Conservation (phyloP, 2,888 invertebrate genomes). For the Xanthia icteritia region DNA sequence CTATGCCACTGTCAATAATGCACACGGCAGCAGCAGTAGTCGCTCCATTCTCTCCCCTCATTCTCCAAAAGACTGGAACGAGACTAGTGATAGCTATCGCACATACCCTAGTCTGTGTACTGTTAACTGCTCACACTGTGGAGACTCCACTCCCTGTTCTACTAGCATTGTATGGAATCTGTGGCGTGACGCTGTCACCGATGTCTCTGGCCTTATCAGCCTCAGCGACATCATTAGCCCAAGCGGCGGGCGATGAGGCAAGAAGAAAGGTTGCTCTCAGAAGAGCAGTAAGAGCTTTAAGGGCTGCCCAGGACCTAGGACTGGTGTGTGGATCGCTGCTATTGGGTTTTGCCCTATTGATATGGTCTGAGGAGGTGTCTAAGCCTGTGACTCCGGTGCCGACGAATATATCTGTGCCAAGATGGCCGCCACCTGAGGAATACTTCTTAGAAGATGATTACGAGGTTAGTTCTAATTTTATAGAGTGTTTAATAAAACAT, state of each 20-base stretch:
- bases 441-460: constrained; percentile 90
- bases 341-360: constrained; percentile 87
- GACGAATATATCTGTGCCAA: constrained; percentile 81
- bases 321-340: constrained; percentile 84
- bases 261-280: constrained; percentile 83
- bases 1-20: constrained; percentile 91
- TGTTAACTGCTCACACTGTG: constrained; percentile 91
- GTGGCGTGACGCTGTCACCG: constrained; percentile 91
- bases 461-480: constrained; percentile 81
- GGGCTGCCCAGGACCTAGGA: constrained; percentile 87
- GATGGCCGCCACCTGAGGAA: constrained; percentile 86
- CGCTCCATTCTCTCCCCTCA: constrained; percentile 85
- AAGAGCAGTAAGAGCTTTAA: constrained; percentile 83
- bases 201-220: constrained; percentile 90
- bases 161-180: constrained; percentile 82
- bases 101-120: constrained; percentile 90
- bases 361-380: constrained; percentile 85
- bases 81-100: constrained; percentile 85
- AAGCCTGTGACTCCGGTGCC: constrained; percentile 83
- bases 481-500: background rate
- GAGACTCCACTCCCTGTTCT: constrained; percentile 82
- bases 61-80: constrained; percentile 85
- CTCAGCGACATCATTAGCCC: constrained; percentile 90
- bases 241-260: constrained; percentile 87
- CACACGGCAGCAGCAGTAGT: constrained; percentile 91